Evolutionary conservation across 2,888 invertebrate species (phyloP).

Genomic region (Fabriciana adippe): DNA sequence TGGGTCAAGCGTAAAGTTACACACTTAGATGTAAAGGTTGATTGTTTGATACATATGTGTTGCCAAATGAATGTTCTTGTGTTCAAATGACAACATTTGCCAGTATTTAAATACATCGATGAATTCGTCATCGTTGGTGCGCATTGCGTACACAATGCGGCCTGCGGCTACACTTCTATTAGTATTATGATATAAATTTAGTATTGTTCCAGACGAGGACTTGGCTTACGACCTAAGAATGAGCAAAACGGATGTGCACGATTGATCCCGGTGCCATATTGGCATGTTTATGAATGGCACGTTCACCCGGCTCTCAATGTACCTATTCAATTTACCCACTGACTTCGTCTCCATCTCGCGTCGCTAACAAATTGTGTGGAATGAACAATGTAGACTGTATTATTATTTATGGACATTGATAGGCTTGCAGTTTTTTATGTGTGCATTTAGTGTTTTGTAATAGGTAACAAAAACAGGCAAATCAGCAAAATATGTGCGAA

Average conservation of each 20-base stretch:
- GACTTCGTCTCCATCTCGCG: conserved; percentile 23
- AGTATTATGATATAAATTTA: conserved; percentile 48
- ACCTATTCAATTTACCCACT: conserved; percentile 40
- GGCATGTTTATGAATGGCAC: conserved; percentile 68
- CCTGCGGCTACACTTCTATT: conserved; percentile 15
- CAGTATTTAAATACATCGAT: conserved; percentile 7
- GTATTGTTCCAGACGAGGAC: conserved; percentile 56
- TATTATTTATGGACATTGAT: background rate
- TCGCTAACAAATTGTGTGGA: conserved; percentile 2
- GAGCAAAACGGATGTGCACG: conserved; percentile 66
- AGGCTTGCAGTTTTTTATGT: background rate
- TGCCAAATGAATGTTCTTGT: background rate
- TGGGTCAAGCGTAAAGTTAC: conserved; percentile 15
- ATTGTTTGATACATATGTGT: background rate
- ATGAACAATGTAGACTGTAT: background rate
- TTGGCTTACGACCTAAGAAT: conserved; percentile 50
- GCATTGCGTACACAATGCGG: conserved; percentile 6
- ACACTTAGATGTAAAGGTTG: conserved; percentile 2
- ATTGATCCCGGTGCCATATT: conserved; percentile 67
- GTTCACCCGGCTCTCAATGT: conserved; percentile 44
- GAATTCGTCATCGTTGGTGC: conserved; percentile 45
- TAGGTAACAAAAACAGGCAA: no score
- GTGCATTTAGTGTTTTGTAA: background rate
- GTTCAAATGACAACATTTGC: background rate
- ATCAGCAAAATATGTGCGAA: no score